Base-by-base conservation (phyloP, 2,888 invertebrate genomes). In the Vanessa cardui region DNA sequence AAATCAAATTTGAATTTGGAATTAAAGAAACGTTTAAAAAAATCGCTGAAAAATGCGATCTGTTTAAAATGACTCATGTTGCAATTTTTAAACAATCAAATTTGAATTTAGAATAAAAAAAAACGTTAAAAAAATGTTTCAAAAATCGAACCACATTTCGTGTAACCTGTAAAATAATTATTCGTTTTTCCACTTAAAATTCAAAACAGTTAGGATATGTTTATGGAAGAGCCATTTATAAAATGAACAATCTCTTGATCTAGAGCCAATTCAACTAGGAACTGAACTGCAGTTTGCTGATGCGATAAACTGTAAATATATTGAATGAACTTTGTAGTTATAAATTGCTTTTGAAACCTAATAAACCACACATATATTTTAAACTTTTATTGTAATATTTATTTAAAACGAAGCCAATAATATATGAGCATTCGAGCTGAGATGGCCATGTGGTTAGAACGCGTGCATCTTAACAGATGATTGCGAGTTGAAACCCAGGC, bases 181-280 rank as follows among this genome's bases (percentile, higher is more conserved):
- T 9, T 49, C 7, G 8, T 18, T 49, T 9, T 9, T 20, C 7
- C 20, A 18, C 8, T 18, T 52, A 9, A 39, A 56, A 56, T 6
- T 54, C 16, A 31, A 31, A 31, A 54, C n/a, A 54, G 26, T 54
- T 54, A 31, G 16, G 21, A 26, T 21, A 7, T 54, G 26, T 31
- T 26, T 54, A 16, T 16, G 31, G n/a, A 31, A 15, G 26, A 31
- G 50, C 64, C 31, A 56, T 63, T 49, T 33, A 64, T 64, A 64
- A 64, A 60, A 64, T 60, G 39, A 64, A 64, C 47, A 68, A 68
- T 64, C 64, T 60, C 60, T 68, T 68, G 70, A 70, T 70, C 58
- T 68, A 70, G 64, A 68, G 67, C 64, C 70, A 70, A 70, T 70
- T 70, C 54, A 68, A 70, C 70, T 70, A 45, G 61, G 58, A 58